Percentiles rank a stretch among this genome's conserved stretches.
These are phyloP conservation scores for Saturnia pavonia DNA, from an alignment of 2,888 invertebrate species.

Conservation along the genomic window DNA sequence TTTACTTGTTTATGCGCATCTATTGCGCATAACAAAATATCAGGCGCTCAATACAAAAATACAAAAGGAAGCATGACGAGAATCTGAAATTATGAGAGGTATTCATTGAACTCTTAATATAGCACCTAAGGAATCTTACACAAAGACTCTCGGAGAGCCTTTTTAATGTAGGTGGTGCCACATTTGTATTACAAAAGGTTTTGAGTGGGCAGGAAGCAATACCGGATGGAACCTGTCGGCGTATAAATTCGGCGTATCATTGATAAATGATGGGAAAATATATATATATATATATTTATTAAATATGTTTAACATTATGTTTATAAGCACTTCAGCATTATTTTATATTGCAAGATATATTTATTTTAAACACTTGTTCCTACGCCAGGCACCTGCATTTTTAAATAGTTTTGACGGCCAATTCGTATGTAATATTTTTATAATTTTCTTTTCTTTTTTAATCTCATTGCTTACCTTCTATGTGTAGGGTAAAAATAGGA, in stretches of 20 bases:
- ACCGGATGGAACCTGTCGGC: slow-evolving; percentile 33
- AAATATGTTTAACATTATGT: background rate
- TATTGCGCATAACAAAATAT: slow-evolving; percentile 29
- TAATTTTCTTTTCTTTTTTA: too few relatives aligned
- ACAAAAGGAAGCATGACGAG: slow-evolving; percentile 20
- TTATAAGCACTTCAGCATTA: background rate
- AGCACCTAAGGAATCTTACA: slow-evolving; percentile 25
- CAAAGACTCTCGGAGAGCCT: slow-evolving; percentile 28
- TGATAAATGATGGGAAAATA: slow-evolving; percentile 26
- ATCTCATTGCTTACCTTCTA: too few relatives aligned
- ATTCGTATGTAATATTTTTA: too few relatives aligned
- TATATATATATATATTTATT: slow-evolving; percentile 15
- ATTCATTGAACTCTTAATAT: slow-evolving; percentile 26
- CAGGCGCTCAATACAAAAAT: slow-evolving; percentile 25
- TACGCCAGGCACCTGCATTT: background rate
- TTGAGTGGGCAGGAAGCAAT: slow-evolving; percentile 21
- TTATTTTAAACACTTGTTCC: background rate
- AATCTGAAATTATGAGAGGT: slow-evolving; percentile 28
- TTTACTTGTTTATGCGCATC: background rate
- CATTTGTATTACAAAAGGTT: slow-evolving; percentile 15
- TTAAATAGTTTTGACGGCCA: background rate
- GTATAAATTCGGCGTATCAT: slow-evolving; percentile 34
- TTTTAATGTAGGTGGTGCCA: slow-evolving; percentile 27
- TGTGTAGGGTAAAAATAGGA: too few relatives aligned
- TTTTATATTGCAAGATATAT: background rate